Percentiles rank a stretch among this genome's conserved stretches.
Conservation (phyloP, 2,113 vertebrate genomes). For the Sander lucioperca region DNA sequence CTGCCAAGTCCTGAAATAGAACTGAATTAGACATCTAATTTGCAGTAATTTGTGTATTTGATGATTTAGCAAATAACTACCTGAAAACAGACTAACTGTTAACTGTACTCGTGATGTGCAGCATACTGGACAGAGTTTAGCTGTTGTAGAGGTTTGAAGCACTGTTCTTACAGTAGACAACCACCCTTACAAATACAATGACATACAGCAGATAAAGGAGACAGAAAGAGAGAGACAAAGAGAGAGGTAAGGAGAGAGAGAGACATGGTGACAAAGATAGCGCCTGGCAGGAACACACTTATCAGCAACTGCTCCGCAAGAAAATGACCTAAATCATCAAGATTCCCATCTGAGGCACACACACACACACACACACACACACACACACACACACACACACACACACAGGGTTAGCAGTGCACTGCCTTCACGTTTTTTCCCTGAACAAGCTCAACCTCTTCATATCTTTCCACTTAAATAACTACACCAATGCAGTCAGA, state of each 20-base stretch:
- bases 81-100: neutral
- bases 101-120: slow-evolving; percentile 2
- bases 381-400: slow-evolving; percentile 42
- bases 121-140: neutral
- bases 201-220: slow-evolving; percentile 69
- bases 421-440: slow-evolving; percentile 37
- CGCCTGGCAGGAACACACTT: slow-evolving; percentile 80
- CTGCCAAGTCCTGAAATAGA: slow-evolving; percentile 15
- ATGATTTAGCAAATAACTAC: slow-evolving; percentile 25
- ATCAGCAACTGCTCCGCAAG: slow-evolving; percentile 76
- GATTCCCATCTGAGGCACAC: slow-evolving; percentile 81
- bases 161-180: slow-evolving; percentile 64
- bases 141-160: slow-evolving; percentile 49
- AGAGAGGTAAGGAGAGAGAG: slow-evolving; percentile 42
- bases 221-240: slow-evolving; percentile 54
- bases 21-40: slow-evolving; percentile 1
- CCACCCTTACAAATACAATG: slow-evolving; percentile 67
- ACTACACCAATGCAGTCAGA: slow-evolving; percentile 8
- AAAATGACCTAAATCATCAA: slow-evolving; percentile 86
- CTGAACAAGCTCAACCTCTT: slow-evolving; percentile 58
- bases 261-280: slow-evolving; percentile 81
- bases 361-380: slow-evolving; percentile 41
- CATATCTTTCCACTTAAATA: slow-evolving; percentile 55
- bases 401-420: slow-evolving; percentile 27
- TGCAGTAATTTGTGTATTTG: neutral